Conservation (phyloP, 2,888 invertebrate genomes). For the Tetragonula carbonaria region DNA sequence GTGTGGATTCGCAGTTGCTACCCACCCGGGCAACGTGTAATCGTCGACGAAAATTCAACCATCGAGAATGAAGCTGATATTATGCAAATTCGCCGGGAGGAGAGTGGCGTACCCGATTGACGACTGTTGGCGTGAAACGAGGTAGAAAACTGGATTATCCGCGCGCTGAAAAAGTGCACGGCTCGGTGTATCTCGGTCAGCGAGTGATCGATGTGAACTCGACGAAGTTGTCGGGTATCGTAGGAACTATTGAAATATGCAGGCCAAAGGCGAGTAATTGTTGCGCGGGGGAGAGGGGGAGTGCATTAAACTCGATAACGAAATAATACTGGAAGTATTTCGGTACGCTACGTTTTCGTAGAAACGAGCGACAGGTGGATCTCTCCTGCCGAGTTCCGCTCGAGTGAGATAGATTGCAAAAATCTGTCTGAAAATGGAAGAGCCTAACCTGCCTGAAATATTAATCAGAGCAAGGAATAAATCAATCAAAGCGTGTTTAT, state of each 20-base stretch:
- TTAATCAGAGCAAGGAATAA: background rate
- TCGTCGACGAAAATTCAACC: background rate
- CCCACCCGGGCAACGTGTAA: background rate
- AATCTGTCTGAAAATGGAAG: too few species aligned
- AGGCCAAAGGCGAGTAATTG: background rate
- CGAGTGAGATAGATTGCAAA: too few species aligned
- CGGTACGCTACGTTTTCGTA: too few species aligned
- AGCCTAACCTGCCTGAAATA: too few species aligned
- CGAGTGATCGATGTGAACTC: conserved; percentile 1
- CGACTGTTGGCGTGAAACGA: conserved; percentile 8
- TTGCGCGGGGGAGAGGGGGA: background rate
- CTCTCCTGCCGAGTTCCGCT: too few species aligned
- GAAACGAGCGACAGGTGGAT: too few species aligned
- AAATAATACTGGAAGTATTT: too few species aligned
- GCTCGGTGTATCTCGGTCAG: background rate
- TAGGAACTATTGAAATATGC: background rate
- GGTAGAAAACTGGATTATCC: conserved; percentile 9
- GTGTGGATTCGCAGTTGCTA: background rate
- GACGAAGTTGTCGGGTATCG: background rate
- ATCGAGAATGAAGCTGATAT: background rate
- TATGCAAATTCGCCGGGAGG: conserved; percentile 17
- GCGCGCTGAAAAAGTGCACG: background rate
- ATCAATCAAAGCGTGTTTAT: background rate
- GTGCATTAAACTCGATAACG: background rate
- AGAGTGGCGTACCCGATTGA: background rate